These are phyloP conservation scores for Zhuqinia jingwanae DNA, from an alignment of 2,888 invertebrate species.

Conservation along the genomic window DNA sequence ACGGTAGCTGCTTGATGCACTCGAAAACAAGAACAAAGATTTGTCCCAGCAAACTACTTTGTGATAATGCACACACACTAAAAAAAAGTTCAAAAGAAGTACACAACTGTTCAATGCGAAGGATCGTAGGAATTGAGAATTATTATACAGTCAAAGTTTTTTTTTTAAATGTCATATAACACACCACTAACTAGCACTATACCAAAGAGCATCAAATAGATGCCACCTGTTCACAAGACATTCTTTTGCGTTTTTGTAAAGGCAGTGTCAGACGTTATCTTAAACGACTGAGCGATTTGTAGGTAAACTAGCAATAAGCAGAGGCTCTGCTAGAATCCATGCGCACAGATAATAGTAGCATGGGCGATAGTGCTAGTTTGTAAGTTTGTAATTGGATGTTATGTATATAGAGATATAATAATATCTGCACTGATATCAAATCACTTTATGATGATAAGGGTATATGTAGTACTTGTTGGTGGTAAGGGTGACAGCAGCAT, in stretches of 20 bases:
- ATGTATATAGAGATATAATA: too few species aligned
- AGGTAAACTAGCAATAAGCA: constrained; percentile 24
- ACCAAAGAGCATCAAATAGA: too few species aligned
- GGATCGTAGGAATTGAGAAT: not conserved
- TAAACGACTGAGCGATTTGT: constrained; percentile 15
- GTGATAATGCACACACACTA: not conserved
- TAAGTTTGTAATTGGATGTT: constrained; percentile 10
- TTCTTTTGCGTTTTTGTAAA: not conserved
- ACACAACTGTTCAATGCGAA: not conserved
- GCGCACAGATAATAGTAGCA: not conserved
- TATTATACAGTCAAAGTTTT: not conserved
- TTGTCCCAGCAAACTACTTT: constrained; percentile 50
- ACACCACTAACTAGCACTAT: too few species aligned
- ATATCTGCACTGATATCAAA: not conserved
- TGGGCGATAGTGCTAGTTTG: not conserved
- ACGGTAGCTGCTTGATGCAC: constrained; percentile 67
- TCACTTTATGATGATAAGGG: constrained; percentile 10
- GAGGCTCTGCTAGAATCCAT: too few species aligned
- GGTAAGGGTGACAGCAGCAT: not conserved
- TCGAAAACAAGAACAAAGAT: constrained; percentile 49
- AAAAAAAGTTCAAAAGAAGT: constrained; percentile 5
- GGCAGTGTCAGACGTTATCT: not conserved
- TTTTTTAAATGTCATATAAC: constrained; percentile 43
- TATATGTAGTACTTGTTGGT: constrained; percentile 15
- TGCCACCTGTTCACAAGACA: constrained; percentile 18